Evolutionary conservation across 2,888 invertebrate species (phyloP), one percentile per base, ranked within the genome.

Genomic region (Acanthacorydalis orientalis): DNA sequence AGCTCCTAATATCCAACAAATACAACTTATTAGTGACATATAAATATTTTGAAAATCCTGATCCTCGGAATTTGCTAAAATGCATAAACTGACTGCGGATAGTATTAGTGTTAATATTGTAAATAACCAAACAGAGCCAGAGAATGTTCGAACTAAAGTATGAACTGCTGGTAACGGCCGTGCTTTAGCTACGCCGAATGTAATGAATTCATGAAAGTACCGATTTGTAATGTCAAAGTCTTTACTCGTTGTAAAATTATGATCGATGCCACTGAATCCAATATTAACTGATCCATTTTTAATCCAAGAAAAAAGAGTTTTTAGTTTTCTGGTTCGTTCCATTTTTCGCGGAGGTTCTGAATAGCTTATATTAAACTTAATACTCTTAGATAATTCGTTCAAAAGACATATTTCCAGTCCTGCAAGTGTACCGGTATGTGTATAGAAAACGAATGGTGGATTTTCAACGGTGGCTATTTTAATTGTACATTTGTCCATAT

Each of bases 1-100:
- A 42, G 67, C 64, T 4, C 74, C 71, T 6, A 77, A 55, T n/a
- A 68, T 61, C 31, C 71, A 67, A 15, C 52, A 47, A 7, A 57
- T 42, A 8, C 53, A 50, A n/a, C 52, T 50, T 7, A 58, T 32
- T 32, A 57, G 37, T 31, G 53, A 53, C 10, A 48, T 37, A 2
- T 48, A 50, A 10, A 54, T 48, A 11, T 48, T 45, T 38, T 53
- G 51, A 15, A 49, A 48, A 45, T 16, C 39, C 7, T 12, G 35
- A 32, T 47, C 44, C 38, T 52, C 49, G 1, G 39, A 39, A 7
- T 2, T 35, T 12, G 15, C 23, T 7, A 15, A 35, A 16, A 14
- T 15, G 4, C 35, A 34, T 16, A 44, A 15, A 35, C 33, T 35
- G 35, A 31, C 16, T 35, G 35, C 16, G 9, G 34, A 34, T 4